Evolutionary conservation across 2,113 vertebrate species (phyloP).

Genomic region (Gallinago jamesoni): DNA sequence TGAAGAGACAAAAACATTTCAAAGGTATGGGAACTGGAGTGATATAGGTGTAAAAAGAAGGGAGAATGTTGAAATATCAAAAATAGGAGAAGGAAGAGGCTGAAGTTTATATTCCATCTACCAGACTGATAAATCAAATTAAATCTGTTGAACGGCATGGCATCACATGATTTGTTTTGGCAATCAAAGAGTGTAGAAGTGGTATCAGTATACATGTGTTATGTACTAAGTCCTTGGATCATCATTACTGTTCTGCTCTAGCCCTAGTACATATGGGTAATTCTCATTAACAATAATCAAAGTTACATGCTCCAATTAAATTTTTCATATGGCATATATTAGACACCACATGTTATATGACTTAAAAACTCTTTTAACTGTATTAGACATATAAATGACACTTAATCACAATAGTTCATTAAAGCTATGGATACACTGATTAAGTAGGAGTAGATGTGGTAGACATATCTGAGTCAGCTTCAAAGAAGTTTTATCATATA

Average conservation of each 20-base stretch:
- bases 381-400: slow-evolving; percentile 29
- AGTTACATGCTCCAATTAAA: slow-evolving; percentile 57
- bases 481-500: slow-evolving; percentile 1
- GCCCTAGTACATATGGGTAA: slow-evolving; percentile 32
- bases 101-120: neutral
- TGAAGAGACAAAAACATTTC: neutral
- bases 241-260: slow-evolving; percentile 3
- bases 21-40: neutral
- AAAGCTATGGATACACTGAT: neutral
- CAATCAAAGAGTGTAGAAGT: slow-evolving; percentile 11
- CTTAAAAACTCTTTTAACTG: slow-evolving; percentile 57
- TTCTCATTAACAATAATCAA: slow-evolving; percentile 63
- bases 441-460: slow-evolving; percentile 27
- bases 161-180: neutral
- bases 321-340: slow-evolving; percentile 57
- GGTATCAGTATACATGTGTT: slow-evolving; percentile 32
- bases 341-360: slow-evolving; percentile 52
- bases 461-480: neutral
- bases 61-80: neutral
- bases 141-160: neutral
- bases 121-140: neutral
- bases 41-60: neutral
- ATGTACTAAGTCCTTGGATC: slow-evolving; percentile 38
- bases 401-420: slow-evolving; percentile 46
- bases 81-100: neutral